These are phyloP conservation scores for Calonectris borealis DNA, from an alignment of 2,113 vertebrate species.

Conservation along the genomic window DNA sequence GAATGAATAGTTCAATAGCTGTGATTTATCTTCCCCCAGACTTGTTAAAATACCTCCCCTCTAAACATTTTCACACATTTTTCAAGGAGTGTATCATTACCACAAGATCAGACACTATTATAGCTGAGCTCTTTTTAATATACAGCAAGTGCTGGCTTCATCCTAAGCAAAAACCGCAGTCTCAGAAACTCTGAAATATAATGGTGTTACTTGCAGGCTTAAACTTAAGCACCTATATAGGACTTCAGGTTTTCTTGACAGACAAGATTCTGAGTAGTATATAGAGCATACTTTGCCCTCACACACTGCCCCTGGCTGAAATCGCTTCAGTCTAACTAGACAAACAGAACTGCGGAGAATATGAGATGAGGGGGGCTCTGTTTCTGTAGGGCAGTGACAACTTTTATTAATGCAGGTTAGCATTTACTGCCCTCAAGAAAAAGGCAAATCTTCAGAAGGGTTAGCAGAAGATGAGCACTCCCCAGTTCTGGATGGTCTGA, in stretches of 20 bases:
- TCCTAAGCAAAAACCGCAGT: background rate
- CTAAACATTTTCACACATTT: background rate
- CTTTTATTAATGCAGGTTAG: background rate
- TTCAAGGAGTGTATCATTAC: background rate
- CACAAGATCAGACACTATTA: background rate
- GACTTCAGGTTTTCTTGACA: background rate
- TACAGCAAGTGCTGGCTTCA: background rate
- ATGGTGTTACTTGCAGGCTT: background rate
- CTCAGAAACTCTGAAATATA: background rate
- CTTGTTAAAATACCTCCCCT: background rate
- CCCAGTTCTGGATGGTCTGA: background rate
- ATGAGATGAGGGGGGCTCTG: background rate
- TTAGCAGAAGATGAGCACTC: background rate
- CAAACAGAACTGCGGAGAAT: background rate
- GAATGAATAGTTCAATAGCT: background rate
- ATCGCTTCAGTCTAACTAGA: background rate
- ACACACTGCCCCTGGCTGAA: background rate
- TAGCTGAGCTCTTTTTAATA: background rate
- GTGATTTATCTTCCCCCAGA: background rate
- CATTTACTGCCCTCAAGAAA: background rate
- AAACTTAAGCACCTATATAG: background rate
- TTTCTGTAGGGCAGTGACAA: background rate
- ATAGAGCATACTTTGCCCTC: background rate
- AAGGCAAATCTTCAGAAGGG: background rate
- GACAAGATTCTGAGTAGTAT: background rate